Conservation (phyloP, 1,140 invertebrate species). For the Goniozus legneri region DNA sequence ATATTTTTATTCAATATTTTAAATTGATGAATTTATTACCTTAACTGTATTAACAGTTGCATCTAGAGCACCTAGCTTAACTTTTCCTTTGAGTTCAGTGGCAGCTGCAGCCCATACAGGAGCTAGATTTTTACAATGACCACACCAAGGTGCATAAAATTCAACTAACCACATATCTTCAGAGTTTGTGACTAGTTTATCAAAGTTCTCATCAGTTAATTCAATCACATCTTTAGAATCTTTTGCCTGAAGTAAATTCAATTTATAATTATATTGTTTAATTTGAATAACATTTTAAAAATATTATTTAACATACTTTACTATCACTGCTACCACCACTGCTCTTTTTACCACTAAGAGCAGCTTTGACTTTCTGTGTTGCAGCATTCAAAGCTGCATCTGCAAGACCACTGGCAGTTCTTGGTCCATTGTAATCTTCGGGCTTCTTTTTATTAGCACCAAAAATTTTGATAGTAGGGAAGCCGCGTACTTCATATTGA, state of each 20-base stretch:
- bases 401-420: constrained; percentile 82
- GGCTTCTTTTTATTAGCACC: constrained; percentile 82
- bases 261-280: background rate
- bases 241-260: constrained; percentile 27
- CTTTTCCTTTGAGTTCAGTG: constrained; percentile 88
- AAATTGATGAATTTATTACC: constrained; percentile 25
- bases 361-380: constrained; percentile 65
- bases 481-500: constrained; percentile 83
- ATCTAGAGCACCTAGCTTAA: constrained; percentile 94
- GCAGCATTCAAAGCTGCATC: constrained; percentile 76
- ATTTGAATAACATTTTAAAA: constrained; percentile 8
- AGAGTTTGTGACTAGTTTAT: constrained; percentile 82
- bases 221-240: constrained; percentile 80
- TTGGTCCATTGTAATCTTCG: constrained; percentile 79
- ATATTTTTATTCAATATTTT: background rate
- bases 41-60: constrained; percentile 87
- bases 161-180: constrained; percentile 95
- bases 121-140: constrained; percentile 93
- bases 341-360: constrained; percentile 62
- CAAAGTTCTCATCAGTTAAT: constrained; percentile 92
- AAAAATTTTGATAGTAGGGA: constrained; percentile 97
- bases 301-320: constrained; percentile 23
- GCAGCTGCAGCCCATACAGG: constrained; percentile 95
- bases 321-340: constrained; percentile 35
- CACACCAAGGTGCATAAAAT: constrained; percentile 97